Conservation (phyloP, 2,888 invertebrate species). For the Dioctria linearis region DNA sequence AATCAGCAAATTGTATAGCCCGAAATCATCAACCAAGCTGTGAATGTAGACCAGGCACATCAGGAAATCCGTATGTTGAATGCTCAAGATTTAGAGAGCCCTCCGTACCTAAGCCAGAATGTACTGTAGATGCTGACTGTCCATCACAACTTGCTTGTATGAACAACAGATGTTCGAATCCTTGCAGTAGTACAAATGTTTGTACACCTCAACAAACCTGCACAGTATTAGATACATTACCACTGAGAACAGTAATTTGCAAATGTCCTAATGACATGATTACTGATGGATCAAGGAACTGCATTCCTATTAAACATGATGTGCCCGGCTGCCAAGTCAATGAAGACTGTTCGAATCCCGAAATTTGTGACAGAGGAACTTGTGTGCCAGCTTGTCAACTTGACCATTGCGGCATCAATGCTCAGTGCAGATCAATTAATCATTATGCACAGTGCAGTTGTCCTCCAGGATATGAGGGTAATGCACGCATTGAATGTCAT, state of each 20-base stretch:
- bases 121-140: conserved; percentile 84
- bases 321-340: conserved; percentile 79
- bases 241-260: conserved; percentile 88
- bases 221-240: conserved; percentile 82
- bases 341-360: conserved; percentile 81
- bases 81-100: conserved; percentile 74
- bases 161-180: conserved; percentile 82
- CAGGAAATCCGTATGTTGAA: conserved; percentile 84
- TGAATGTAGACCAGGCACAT: conserved; percentile 81
- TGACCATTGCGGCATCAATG: conserved; percentile 86
- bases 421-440: conserved; percentile 82
- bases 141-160: conserved; percentile 83
- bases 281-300: conserved; percentile 81
- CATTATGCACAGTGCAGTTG: conserved; percentile 87
- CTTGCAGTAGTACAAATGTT: conserved; percentile 80
- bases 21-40: conserved; percentile 85
- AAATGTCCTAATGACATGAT: conserved; percentile 88
- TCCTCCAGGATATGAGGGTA: conserved; percentile 83
- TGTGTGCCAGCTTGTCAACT: conserved; percentile 86
- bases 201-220: conserved; percentile 87
- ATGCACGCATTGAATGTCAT: conserved; percentile 84
- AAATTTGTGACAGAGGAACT: conserved; percentile 82
- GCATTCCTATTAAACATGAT: conserved; percentile 75
- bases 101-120: conserved; percentile 73
- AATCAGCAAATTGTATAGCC: conserved; percentile 83